Evolutionary conservation across 2,113 vertebrate genomes (phyloP).

Genomic region (Rhabdomys dilectus): DNA sequence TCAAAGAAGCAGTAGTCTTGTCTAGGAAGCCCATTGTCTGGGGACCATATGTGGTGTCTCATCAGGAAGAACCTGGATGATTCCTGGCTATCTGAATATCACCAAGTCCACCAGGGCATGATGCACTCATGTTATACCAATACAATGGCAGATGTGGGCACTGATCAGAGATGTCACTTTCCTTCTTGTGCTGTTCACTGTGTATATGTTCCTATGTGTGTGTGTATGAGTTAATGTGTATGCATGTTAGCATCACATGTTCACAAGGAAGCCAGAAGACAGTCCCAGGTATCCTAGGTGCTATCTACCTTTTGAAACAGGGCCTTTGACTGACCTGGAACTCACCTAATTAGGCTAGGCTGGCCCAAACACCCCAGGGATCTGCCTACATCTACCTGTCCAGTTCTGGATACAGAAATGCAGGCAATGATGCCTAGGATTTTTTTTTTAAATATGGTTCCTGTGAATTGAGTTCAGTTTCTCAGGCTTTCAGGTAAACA

Average conservation of each 20-base stretch:
- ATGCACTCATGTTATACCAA: accelerated
- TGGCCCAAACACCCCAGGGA: neutral
- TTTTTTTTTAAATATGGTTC: neutral
- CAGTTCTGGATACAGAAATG: neutral
- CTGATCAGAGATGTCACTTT: neutral
- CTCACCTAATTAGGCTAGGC: neutral
- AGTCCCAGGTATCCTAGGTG: neutral
- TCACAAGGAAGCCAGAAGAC: neutral
- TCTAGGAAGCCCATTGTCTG: neutral
- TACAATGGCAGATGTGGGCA: too few species aligned
- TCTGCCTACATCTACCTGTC: neutral
- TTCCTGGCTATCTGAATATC: too few species aligned
- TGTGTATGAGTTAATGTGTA: neutral
- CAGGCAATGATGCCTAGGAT: neutral
- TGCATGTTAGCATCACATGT: too few species aligned
- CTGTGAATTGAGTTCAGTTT: neutral
- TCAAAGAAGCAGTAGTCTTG: neutral
- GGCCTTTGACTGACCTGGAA: neutral
- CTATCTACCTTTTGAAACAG: neutral
- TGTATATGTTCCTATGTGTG: neutral
- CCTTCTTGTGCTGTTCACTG: neutral
- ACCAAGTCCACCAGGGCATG: neutral
- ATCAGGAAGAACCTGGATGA: neutral
- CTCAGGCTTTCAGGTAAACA: too few species aligned
- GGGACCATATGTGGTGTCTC: accelerated